These are phyloP conservation scores for Brachionus koreanus DNA, from an alignment of 1,140 invertebrate species.

Conservation along the genomic window DNA sequence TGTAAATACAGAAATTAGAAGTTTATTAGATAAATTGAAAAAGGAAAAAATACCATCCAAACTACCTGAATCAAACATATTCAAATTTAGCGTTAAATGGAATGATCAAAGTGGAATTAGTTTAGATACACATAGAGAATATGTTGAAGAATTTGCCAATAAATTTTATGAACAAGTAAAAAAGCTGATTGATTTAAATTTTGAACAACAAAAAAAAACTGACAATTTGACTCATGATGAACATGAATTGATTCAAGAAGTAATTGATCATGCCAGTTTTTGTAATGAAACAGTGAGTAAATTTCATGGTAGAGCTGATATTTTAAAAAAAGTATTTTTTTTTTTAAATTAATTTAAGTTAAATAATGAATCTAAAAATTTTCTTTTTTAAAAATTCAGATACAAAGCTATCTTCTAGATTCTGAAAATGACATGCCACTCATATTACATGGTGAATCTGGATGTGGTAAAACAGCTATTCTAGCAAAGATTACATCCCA, in stretches of 20 bases:
- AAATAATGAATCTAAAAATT: too few relatives aligned
- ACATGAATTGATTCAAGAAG: conserved; percentile 9
- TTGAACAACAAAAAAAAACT: not conserved
- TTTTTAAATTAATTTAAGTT: too few relatives aligned
- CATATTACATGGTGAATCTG: conserved; percentile 38
- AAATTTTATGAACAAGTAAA: conserved; percentile 28
- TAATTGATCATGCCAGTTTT: conserved; percentile 42
- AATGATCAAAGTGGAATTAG: not conserved
- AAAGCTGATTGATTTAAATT: conserved; percentile 26
- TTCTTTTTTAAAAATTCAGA: not conserved
- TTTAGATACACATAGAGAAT: not conserved
- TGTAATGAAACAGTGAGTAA: conserved; percentile 33
- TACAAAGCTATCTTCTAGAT: not conserved
- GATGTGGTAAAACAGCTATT: conserved; percentile 44
- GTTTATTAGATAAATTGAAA: conserved; percentile 43
- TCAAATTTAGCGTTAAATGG: conserved; percentile 45
- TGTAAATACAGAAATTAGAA: not conserved
- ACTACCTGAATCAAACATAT: conserved; percentile 16
- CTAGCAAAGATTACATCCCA: conserved; percentile 10
- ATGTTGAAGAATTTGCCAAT: conserved; percentile 25
- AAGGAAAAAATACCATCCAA: conserved; percentile 32
- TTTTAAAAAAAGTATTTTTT: not conserved
- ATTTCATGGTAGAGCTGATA: conserved; percentile 44
- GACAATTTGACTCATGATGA: not conserved
- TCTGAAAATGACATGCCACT: conserved; percentile 12